phyloP scores from a whole-genome alignment of 2,113 vertebrate species.

The Myodes glareolus region DNA sequence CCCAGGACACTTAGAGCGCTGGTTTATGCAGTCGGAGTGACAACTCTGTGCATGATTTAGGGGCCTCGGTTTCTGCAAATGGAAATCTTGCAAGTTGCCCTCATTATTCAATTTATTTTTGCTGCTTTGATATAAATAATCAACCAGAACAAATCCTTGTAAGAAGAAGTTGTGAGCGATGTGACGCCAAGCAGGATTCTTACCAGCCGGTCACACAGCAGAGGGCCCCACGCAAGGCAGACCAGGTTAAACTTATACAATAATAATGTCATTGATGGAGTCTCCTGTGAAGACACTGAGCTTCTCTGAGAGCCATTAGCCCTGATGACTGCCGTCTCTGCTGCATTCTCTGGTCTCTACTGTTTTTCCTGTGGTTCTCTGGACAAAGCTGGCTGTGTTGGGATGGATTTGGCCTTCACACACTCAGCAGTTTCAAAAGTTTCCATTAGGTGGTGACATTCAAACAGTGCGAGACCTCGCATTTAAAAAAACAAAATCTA shows the following conservation, averaged over 20 bases:
- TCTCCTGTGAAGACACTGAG: neutral
- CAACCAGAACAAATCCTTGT: neutral
- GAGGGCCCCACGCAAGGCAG: neutral
- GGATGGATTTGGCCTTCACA: neutral
- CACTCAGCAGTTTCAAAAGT: neutral
- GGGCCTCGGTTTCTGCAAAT: neutral
- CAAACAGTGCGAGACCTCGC: neutral
- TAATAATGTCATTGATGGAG: neutral
- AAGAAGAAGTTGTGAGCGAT: neutral
- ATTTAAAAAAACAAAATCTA: neutral
- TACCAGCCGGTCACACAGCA: neutral
- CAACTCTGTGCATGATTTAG: neutral
- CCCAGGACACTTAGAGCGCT: neutral
- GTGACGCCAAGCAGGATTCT: neutral
- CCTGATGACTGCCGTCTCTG: neutral
- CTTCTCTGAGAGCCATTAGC: neutral
- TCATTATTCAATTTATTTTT: neutral
- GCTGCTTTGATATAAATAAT: constrained; percentile 3
- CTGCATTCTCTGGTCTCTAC: neutral
- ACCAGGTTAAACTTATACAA: neutral
- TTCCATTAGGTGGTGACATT: neutral
- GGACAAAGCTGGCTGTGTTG: neutral
- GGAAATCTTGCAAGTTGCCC: neutral
- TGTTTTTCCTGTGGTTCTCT: neutral
- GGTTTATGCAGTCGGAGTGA: neutral